Percentiles rank a stretch among this genome's conserved stretches.
These are phyloP conservation scores for Aythya baeri DNA, from an alignment of 2,113 vertebrate genomes.

Conservation along the genomic window DNA sequence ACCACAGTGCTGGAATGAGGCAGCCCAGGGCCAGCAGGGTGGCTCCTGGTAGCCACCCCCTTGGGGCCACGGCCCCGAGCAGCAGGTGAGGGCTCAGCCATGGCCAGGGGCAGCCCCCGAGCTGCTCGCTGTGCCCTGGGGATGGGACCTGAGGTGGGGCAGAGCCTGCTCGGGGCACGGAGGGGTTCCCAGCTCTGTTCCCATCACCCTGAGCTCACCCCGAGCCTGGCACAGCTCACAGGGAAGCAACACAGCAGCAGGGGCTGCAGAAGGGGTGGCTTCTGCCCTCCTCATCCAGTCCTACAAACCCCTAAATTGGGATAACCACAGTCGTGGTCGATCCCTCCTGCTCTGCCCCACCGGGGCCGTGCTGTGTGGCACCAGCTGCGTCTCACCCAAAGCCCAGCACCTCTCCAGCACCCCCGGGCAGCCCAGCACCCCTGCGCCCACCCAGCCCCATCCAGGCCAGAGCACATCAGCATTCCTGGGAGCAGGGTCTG, in stretches of 20 bases:
- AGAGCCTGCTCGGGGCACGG: accelerated
- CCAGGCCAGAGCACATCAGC: slow-evolving; percentile 34
- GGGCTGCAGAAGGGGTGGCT: too few species aligned
- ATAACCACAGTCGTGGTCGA: too few species aligned
- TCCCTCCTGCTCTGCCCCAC: too few species aligned
- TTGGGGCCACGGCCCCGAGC: accelerated
- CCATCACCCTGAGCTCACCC: neutral
- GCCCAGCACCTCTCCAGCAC: neutral
- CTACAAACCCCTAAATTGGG: too few species aligned
- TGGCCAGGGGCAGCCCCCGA: neutral
- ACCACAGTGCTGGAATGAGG: too few species aligned
- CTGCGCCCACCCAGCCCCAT: neutral
- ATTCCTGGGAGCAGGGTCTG: slow-evolving; percentile 57
- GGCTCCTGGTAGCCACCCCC: neutral
- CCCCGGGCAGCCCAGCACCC: neutral
- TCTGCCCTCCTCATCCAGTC: too few species aligned
- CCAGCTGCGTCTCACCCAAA: too few species aligned
- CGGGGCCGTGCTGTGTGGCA: too few species aligned
- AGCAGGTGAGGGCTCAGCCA: neutral
- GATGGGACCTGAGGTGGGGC: neutral
- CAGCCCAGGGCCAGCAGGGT: neutral
- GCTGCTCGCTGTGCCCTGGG: accelerated
- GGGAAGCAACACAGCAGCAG: too few species aligned
- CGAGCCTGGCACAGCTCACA: too few species aligned
- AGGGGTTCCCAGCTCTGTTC: neutral